Conservation (phyloP, 2,888 invertebrate species). For the Dioctria linearis region DNA sequence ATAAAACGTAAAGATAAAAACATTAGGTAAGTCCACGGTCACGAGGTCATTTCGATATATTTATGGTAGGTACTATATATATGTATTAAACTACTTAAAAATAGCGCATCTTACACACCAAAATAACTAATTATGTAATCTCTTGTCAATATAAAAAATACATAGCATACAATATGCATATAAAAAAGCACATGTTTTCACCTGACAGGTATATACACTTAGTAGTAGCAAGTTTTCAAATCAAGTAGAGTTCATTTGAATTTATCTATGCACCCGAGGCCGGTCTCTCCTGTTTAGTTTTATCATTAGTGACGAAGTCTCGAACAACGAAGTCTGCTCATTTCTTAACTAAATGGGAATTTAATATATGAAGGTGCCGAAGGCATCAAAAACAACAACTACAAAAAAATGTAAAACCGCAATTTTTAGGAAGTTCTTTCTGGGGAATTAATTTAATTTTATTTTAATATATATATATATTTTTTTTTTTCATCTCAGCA, state of each 20-base stretch:
- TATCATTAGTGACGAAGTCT: no score
- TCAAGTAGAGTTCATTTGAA: constrained; percentile 15
- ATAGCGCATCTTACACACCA: constrained; percentile 1
- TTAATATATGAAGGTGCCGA: not conserved
- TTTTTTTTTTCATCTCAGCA: not conserved
- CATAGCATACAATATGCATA: not conserved
- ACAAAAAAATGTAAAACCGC: no score
- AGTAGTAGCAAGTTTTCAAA: constrained; percentile 27
- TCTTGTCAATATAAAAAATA: not conserved
- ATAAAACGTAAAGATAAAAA: not conserved
- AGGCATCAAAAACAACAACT: not conserved
- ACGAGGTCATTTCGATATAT: constrained; percentile 25
- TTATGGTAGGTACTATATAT: constrained; percentile 4
- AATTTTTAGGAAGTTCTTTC: constrained; percentile 20
- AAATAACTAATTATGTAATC: constrained; percentile 24
- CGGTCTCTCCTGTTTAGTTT: no score
- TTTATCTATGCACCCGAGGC: not conserved
- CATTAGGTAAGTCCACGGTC: not conserved
- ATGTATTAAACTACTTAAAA: not conserved
- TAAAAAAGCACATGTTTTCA: no score
- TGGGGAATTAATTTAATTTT: not conserved
- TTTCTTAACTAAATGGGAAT: no score
- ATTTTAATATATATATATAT: not conserved
- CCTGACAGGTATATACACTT: not conserved
- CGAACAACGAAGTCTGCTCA: not conserved